phyloP scores from a whole-genome alignment of 2,113 vertebrate species.

The Scortum barcoo region DNA sequence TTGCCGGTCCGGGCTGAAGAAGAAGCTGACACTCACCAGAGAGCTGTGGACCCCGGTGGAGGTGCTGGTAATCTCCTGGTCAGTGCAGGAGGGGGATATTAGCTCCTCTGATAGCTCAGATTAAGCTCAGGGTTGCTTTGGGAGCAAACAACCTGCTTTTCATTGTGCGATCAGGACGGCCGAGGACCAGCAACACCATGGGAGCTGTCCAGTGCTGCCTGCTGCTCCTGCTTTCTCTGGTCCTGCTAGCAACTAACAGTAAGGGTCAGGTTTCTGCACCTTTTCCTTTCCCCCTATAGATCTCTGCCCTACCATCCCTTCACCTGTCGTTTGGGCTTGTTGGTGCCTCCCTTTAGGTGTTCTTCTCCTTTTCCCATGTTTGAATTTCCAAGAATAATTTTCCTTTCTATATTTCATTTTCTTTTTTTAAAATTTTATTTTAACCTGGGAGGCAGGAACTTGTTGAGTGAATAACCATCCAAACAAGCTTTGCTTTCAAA shows the following conservation, averaged over 20 bases:
- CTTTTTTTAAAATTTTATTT: no score
- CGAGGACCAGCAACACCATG: constrained; percentile 81
- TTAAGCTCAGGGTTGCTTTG: constrained; percentile 82
- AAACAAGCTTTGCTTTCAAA: constrained; percentile 9
- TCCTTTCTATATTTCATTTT: not conserved
- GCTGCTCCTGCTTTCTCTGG: constrained; percentile 74
- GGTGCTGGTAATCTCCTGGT: constrained; percentile 81
- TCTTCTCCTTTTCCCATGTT: not conserved
- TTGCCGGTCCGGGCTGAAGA: constrained; percentile 20
- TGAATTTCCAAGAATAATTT: not conserved
- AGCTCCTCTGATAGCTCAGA: constrained; percentile 78
- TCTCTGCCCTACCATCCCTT: not conserved
- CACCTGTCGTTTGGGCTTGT: constrained; percentile 7
- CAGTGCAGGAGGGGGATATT: constrained; percentile 80
- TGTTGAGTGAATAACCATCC: not conserved
- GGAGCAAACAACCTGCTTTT: constrained; percentile 85
- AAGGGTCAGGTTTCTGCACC: constrained; percentile 67
- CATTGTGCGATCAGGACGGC: constrained; percentile 73
- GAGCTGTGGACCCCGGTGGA: constrained; percentile 51
- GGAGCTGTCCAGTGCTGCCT: constrained; percentile 76
- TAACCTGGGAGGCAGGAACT: not conserved
- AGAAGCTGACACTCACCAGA: constrained; percentile 24
- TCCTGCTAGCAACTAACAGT: constrained; percentile 83
- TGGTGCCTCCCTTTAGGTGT: not conserved
- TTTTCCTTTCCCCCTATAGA: not conserved